Conservation (phyloP, 2,888 invertebrate species). For the Actias luna region DNA sequence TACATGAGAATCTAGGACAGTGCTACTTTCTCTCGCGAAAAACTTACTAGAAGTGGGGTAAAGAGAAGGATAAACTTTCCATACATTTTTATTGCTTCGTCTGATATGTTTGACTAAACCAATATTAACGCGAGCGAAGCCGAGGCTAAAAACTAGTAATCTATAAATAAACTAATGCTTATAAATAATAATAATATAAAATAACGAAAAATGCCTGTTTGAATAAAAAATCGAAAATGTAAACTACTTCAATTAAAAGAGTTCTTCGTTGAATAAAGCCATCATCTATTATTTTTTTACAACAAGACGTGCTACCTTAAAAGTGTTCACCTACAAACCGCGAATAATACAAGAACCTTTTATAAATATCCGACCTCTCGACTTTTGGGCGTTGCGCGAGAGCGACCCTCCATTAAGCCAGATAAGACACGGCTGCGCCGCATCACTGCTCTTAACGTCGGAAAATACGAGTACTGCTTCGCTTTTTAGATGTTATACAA, state of each 20-base stretch:
- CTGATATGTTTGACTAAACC: too few relatives aligned
- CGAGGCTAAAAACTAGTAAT: too few relatives aligned
- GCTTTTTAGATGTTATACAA: background rate
- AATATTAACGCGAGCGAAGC: too few relatives aligned
- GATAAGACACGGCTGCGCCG: slow-evolving; percentile 48
- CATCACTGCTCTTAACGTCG: slow-evolving; percentile 35
- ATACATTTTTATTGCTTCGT: too few relatives aligned
- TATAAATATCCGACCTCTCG: slow-evolving; percentile 23
- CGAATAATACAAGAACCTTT: slow-evolving; percentile 14
- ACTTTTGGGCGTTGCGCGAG: slow-evolving; percentile 29
- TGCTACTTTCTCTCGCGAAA: too few relatives aligned
- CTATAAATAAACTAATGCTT: too few relatives aligned
- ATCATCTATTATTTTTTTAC: background rate
- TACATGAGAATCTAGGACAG: too few relatives aligned
- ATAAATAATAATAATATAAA: background rate
- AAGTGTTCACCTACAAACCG: background rate
- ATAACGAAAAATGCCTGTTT: background rate
- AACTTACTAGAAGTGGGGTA: too few relatives aligned
- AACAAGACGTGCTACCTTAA: background rate
- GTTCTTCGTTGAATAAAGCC: background rate
- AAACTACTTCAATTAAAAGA: background rate
- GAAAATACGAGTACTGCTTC: slow-evolving; percentile 24
- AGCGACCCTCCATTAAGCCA: slow-evolving; percentile 40
- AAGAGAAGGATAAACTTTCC: too few relatives aligned
- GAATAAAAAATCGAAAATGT: background rate